These are phyloP conservation scores for Melanaphis sacchari DNA, from an alignment of 1,140 invertebrate genomes.

Conservation along the genomic window DNA sequence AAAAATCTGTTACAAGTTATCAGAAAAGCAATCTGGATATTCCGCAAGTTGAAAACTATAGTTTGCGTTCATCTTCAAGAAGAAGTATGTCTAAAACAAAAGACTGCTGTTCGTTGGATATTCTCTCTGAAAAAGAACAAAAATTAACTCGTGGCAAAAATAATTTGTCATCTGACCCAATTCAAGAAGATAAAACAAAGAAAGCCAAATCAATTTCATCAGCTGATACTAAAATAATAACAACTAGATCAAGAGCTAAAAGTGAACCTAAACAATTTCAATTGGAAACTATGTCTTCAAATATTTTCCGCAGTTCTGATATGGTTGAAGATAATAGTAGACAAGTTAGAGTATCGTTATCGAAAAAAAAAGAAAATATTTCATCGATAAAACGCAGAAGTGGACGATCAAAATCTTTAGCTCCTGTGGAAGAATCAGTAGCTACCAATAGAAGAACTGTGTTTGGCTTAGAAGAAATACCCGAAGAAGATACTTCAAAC, in stretches of 20 bases:
- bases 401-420: slow-evolving; percentile 40
- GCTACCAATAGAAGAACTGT: not conserved
- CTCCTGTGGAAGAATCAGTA: not conserved
- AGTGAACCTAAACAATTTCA: not conserved
- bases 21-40: not conserved
- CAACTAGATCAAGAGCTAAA: not conserved
- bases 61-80: not conserved
- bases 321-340: slow-evolving; percentile 20
- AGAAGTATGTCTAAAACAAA: not conserved
- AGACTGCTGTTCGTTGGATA: not conserved
- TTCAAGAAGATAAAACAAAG: not conserved
- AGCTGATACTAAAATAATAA: not conserved
- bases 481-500: slow-evolving; percentile 12
- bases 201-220: not conserved
- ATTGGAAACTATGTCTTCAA: not conserved
- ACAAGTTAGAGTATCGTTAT: slow-evolving; percentile 23
- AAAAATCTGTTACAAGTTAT: no score
- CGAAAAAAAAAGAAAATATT: slow-evolving; percentile 6
- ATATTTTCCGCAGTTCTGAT: slow-evolving; percentile 18
- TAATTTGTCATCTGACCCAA: not conserved
- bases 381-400: not conserved
- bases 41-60: not conserved
- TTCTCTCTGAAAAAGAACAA: not conserved
- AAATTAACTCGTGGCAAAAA: not conserved
- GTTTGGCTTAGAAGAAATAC: slow-evolving; percentile 16